Evolutionary conservation across 64 coral and sea anemone species (phyloP).

Genomic region (Stichodactyla helianthus): DNA sequence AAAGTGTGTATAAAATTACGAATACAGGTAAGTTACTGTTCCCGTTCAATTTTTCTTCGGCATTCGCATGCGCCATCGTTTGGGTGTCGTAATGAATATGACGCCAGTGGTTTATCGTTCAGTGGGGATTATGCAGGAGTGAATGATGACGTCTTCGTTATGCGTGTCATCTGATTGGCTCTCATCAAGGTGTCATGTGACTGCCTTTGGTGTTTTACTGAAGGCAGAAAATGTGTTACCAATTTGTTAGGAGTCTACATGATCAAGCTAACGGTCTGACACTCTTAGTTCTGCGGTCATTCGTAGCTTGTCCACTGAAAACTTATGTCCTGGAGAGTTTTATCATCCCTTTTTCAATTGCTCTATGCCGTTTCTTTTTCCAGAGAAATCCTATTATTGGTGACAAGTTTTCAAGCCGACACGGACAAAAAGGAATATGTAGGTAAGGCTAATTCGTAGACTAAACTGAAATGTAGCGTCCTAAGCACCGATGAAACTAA

Average conservation of each 20-base stretch:
- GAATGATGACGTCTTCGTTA: slow-evolving; percentile 68
- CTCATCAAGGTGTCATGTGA: slow-evolving; percentile 32
- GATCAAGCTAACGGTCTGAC: slow-evolving; percentile 49
- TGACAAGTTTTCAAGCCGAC: slow-evolving; percentile 98
- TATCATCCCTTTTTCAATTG: too few species aligned
- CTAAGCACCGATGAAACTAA: too few species aligned
- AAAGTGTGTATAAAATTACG: slow-evolving; percentile 80
- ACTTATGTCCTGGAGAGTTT: background rate
- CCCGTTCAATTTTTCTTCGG: too few species aligned
- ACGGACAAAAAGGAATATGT: slow-evolving; percentile 99
- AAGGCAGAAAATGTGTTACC: slow-evolving; percentile 20
- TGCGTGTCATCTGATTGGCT: slow-evolving; percentile 92
- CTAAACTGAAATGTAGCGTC: too few species aligned
- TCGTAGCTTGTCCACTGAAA: background rate
- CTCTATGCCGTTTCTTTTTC: background rate
- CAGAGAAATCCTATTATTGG: slow-evolving; percentile 99
- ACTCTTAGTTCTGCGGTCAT: slow-evolving; percentile 14
- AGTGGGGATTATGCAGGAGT: background rate
- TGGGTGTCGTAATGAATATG: too few species aligned
- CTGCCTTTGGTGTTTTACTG: slow-evolving; percentile 49
- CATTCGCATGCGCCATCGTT: too few species aligned
- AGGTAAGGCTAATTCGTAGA: slow-evolving; percentile 43
- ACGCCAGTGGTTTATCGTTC: too few species aligned
- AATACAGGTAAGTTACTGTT: slow-evolving; percentile 65
- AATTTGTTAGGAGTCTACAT: slow-evolving; percentile 21